Conservation (phyloP, 2,888 invertebrate genomes). For the Drosophila anceps region DNA sequence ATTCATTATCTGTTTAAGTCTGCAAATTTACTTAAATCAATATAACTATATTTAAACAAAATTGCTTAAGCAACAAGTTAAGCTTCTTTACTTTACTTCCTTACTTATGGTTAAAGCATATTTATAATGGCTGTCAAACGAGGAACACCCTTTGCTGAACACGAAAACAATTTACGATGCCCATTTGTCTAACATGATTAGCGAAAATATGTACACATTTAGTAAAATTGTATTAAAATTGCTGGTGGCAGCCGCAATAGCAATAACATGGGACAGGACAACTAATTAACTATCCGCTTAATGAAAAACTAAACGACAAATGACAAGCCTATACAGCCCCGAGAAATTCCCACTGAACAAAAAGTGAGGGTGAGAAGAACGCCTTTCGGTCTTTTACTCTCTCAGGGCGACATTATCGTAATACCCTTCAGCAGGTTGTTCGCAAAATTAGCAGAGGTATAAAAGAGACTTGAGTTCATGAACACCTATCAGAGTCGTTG, state of each 20-base stretch:
- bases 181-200: constrained; percentile 5
- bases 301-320: constrained; percentile 19
- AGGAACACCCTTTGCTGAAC: background rate
- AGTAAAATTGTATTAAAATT: constrained; percentile 4
- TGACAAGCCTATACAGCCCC: constrained; percentile 11
- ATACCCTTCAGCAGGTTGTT: constrained; percentile 1
- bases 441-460: background rate
- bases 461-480: background rate
- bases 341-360: constrained; percentile 3
- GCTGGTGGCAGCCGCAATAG: constrained; percentile 4
- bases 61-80: background rate
- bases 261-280: constrained; percentile 5
- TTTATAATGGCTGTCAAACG: background rate
- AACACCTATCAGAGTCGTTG: background rate
- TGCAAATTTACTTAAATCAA: background rate
- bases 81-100: background rate
- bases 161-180: constrained; percentile 6
- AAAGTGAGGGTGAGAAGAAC: background rate
- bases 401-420: too few relatives aligned
- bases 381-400: background rate
- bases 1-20: background rate
- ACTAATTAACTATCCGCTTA: constrained; percentile 8
- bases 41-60: background rate
- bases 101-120: background rate
- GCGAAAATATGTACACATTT: constrained; percentile 6